Percentiles rank a stretch among this genome's conserved stretches.
Conservation (phyloP, 2,113 vertebrate species). For the Verasper variegatus region DNA sequence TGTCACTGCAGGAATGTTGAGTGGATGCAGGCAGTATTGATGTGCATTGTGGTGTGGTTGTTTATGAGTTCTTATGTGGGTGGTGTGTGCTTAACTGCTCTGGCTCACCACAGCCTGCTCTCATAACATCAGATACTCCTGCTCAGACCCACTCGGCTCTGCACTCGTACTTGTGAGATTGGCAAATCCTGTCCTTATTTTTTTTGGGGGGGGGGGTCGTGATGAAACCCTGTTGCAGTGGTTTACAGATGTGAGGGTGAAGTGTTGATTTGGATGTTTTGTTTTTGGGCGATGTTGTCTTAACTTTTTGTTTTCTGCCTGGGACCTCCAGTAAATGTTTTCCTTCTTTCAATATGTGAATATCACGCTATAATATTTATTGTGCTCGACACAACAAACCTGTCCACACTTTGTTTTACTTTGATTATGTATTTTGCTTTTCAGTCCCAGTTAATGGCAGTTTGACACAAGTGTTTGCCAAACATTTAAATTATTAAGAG, state of each 20-base stretch:
- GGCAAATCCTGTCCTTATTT: background rate
- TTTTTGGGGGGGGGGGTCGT: no score
- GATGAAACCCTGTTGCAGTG: background rate
- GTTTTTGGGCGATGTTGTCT: background rate
- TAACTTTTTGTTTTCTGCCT: background rate
- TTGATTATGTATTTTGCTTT: background rate
- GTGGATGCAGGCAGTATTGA: constrained; percentile 71
- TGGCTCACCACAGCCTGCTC: constrained; percentile 64
- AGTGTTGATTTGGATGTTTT: background rate
- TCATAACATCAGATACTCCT: constrained; percentile 67
- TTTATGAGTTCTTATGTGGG: constrained; percentile 73
- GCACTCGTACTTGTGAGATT: constrained; percentile 28
- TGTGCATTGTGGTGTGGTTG: constrained; percentile 69
- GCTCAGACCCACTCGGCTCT: constrained; percentile 40
- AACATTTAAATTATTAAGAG: constrained; percentile 3
- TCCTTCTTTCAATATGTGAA: background rate
- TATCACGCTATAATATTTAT: background rate
- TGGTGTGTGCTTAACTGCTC: constrained; percentile 68
- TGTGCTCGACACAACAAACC: no score
- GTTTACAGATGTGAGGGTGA: background rate
- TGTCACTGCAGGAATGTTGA: constrained; percentile 74
- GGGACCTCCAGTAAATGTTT: background rate
- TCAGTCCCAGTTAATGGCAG: background rate
- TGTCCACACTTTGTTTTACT: no score
- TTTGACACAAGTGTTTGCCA: background rate